phyloP scores from a whole-genome alignment of 1,140 invertebrate species.

The Protaetia brevitarsis region DNA sequence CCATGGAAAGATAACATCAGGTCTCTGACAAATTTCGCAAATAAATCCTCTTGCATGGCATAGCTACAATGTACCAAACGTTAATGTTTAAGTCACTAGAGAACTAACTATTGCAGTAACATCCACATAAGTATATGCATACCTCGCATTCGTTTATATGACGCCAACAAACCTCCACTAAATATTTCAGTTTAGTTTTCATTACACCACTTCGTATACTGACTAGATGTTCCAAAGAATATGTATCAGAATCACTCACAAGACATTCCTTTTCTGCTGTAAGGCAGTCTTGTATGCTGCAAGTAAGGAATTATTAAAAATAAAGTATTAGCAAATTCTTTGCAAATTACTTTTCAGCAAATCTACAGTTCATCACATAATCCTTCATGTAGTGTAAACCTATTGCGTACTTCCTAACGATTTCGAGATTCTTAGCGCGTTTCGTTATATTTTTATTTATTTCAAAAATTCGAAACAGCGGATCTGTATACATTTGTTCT shows the following conservation, averaged over 20 bases:
- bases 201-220: slow-evolving; percentile 64
- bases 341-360: slow-evolving; percentile 57
- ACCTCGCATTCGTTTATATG: slow-evolving; percentile 71
- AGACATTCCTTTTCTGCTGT: slow-evolving; percentile 60
- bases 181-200: slow-evolving; percentile 56
- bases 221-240: slow-evolving; percentile 74
- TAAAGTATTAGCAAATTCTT: not conserved
- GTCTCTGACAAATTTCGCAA: slow-evolving; percentile 70
- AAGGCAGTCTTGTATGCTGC: slow-evolving; percentile 61
- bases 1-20: slow-evolving; percentile 78
- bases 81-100: too few relatives aligned
- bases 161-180: slow-evolving; percentile 59
- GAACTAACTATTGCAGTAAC: too few relatives aligned
- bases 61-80: slow-evolving; percentile 56
- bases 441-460: slow-evolving; percentile 68
- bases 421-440: slow-evolving; percentile 60
- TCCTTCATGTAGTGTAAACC: slow-evolving; percentile 69
- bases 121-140: slow-evolving; percentile 40
- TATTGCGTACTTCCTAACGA: slow-evolving; percentile 57
- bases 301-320: slow-evolving; percentile 29
- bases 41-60: slow-evolving; percentile 77
- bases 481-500: slow-evolving; percentile 73
- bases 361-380: slow-evolving; percentile 66
- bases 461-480: slow-evolving; percentile 72
- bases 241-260: slow-evolving; percentile 65